Conservation (phyloP, 2,888 invertebrate species). For the Candidula unifasciata region DNA sequence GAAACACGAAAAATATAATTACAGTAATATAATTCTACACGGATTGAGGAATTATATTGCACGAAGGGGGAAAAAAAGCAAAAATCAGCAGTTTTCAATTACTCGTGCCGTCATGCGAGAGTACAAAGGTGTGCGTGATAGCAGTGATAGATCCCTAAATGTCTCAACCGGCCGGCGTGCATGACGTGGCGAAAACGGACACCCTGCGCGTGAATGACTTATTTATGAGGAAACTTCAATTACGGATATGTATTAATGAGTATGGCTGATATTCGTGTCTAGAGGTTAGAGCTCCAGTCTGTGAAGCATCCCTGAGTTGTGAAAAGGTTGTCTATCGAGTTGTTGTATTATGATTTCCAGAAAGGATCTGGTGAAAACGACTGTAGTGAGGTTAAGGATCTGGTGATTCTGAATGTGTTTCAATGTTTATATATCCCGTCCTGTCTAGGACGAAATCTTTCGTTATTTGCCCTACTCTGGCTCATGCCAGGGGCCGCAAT, state of each 20-base stretch:
- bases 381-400: too few species aligned
- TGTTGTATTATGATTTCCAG: too few species aligned
- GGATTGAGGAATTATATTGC: background rate
- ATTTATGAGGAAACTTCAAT: conserved; percentile 9
- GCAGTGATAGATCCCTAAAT: background rate
- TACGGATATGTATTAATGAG: background rate
- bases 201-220: background rate
- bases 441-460: too few species aligned
- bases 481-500: too few species aligned
- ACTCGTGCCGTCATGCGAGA: background rate
- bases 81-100: conserved; percentile 16
- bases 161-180: background rate
- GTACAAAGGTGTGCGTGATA: background rate
- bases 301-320: too few species aligned
- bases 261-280: background rate
- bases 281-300: background rate
- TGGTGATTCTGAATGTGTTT: too few species aligned
- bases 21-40: background rate
- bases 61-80: background rate
- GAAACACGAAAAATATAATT: background rate
- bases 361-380: too few species aligned
- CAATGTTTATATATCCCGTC: too few species aligned
- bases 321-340: too few species aligned
- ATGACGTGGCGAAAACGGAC: background rate
- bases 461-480: too few species aligned